Percentiles rank a stretch among this genome's conserved stretches.
Evolutionary conservation across 2,797 vertebrate genomes (phyloP).

Genomic region (Leptoclinus maculatus): DNA sequence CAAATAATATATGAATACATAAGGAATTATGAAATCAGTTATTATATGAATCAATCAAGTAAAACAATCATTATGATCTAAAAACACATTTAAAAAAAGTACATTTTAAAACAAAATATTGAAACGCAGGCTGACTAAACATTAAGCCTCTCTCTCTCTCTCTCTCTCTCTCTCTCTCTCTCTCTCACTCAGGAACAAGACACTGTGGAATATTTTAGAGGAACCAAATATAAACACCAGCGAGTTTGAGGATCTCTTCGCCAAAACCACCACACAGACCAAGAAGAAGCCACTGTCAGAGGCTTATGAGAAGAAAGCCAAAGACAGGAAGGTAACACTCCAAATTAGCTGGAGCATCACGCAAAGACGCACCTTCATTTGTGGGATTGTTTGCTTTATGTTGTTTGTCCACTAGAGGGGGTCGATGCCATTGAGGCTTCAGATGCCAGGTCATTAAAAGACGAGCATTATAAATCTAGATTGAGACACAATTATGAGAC

Average conservation of each 20-base stretch:
- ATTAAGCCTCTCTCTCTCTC: not conserved
- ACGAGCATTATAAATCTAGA: not conserved
- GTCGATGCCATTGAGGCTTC: slow-evolving; percentile 6
- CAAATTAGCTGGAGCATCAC: not conserved
- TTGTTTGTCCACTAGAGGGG: slow-evolving; percentile 63
- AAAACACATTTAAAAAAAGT: not conserved
- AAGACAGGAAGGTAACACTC: slow-evolving; percentile 87
- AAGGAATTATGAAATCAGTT: not conserved
- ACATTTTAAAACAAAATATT: not conserved
- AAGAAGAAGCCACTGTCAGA: slow-evolving; percentile 94
- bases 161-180: too few species aligned
- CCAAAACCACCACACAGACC: slow-evolving; percentile 88
- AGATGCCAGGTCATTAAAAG: not conserved
- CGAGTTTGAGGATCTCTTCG: slow-evolving; percentile 96
- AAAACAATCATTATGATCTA: not conserved
- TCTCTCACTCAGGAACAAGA: slow-evolving; percentile 76
- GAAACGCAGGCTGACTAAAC: not conserved
- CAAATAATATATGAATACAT: not conserved
- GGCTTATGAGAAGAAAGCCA: slow-evolving; percentile 90
- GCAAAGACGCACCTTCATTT: not conserved
- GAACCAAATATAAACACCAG: slow-evolving; percentile 87
- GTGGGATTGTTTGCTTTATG: slow-evolving; percentile 5
- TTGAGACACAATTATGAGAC: not conserved
- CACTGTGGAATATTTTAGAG: slow-evolving; percentile 91
- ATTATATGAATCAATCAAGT: not conserved